Conservation (phyloP, 2,113 vertebrate genomes). For the Podarcis muralis region DNA sequence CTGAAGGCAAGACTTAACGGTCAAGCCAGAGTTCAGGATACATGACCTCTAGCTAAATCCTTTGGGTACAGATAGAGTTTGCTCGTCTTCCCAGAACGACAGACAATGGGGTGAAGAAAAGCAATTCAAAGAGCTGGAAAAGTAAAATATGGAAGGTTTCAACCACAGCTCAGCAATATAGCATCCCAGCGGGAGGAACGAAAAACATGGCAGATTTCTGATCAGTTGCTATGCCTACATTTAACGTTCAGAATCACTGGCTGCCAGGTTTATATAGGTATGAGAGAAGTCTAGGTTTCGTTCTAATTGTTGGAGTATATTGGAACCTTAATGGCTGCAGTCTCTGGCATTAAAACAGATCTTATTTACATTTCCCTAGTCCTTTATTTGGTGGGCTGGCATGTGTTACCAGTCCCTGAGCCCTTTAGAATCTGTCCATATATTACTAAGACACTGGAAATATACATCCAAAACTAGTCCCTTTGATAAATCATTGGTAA, state of each 20-base stretch:
- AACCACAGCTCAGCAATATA: constrained; percentile 61
- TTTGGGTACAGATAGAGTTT: not conserved
- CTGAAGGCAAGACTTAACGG: rapidly evolving
- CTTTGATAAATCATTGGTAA: not conserved
- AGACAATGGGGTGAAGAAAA: rapidly evolving
- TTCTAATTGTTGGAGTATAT: not conserved
- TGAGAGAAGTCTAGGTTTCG: not conserved
- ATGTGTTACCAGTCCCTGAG: not conserved
- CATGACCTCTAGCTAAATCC: rapidly evolving
- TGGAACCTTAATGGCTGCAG: not conserved
- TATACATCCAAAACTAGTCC: not conserved
- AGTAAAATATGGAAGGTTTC: constrained; percentile 41
- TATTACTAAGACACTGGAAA: not conserved
- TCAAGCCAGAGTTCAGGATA: not conserved
- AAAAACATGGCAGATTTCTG: constrained; percentile 34
- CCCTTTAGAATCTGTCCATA: not conserved
- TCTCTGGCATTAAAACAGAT: not conserved
- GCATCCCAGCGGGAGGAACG: not conserved
- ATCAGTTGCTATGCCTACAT: not conserved
- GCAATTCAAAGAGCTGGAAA: not conserved
- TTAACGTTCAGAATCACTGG: not conserved
- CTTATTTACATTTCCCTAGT: not conserved
- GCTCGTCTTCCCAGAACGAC: rapidly evolving
- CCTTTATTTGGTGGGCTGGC: not conserved
- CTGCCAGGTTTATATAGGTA: not conserved